Evolutionary conservation across 2,797 vertebrate genomes (phyloP).

Genomic region (Lutjanus argentimaculatus): DNA sequence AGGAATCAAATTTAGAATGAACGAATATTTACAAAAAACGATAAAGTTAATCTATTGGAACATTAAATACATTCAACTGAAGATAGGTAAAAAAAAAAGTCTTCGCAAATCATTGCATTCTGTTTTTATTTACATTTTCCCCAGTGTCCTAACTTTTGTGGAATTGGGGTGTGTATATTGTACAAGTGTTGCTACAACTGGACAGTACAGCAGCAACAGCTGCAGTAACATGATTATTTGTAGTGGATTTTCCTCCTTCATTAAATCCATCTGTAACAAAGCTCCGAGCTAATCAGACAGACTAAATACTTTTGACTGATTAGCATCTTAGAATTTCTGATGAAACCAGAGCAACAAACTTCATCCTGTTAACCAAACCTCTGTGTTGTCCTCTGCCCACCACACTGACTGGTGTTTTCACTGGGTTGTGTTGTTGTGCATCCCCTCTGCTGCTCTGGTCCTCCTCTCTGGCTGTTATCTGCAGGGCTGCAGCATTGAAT

Average conservation of each 20-base stretch:
- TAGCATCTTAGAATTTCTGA: background rate
- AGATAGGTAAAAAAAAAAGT: too few relatives aligned
- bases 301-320: constrained; percentile 21
- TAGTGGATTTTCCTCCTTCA: background rate
- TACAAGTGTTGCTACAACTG: too few relatives aligned
- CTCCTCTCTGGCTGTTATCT: constrained; percentile 26
- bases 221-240: background rate
- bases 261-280: background rate
- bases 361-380: background rate
- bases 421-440: background rate
- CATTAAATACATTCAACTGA: too few relatives aligned
- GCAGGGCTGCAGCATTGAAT: constrained; percentile 11
- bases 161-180: background rate
- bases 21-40: too few relatives aligned
- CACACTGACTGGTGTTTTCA: background rate
- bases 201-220: background rate
- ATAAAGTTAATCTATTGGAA: too few relatives aligned
- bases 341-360: background rate
- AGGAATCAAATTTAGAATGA: too few relatives aligned
- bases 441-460: constrained; percentile 3
- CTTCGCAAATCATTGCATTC: too few relatives aligned
- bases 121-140: too few relatives aligned
- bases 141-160: too few relatives aligned
- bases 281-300: constrained; percentile 11
- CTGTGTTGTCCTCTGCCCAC: background rate